Percentiles rank a stretch among this genome's conserved stretches.
Conservation (phyloP, 1,140 invertebrate species). For the Danaus plexippus region DNA sequence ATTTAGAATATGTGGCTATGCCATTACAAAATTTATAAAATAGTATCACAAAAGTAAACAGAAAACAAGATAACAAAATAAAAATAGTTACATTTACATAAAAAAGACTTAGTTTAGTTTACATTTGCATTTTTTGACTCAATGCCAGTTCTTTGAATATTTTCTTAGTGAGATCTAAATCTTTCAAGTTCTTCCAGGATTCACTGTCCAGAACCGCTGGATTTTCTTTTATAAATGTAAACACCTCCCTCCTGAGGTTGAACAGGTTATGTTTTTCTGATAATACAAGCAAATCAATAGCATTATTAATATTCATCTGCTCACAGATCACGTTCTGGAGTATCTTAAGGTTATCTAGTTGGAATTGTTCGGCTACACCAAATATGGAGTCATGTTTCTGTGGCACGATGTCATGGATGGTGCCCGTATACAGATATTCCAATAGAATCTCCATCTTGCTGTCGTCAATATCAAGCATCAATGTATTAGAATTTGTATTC, state of each 20-base stretch:
- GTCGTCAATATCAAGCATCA: conserved; percentile 37
- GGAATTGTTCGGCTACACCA: conserved; percentile 36
- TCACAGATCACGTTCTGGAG: conserved; percentile 28
- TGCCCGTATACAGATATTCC: conserved; percentile 46
- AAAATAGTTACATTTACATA: too few species aligned
- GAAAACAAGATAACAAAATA: too few species aligned
- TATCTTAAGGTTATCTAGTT: conserved; percentile 36
- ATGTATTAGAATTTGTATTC: conserved; percentile 18
- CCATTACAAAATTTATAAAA: too few species aligned
- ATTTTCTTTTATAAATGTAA: conserved; percentile 41
- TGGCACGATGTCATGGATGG: conserved; percentile 35
- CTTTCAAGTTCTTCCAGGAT: conserved; percentile 42
- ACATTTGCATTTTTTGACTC: too few species aligned
- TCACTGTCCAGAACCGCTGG: conserved; percentile 41
- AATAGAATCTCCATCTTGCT: conserved; percentile 40
- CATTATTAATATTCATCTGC: conserved; percentile 42
- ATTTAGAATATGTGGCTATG: too few species aligned
- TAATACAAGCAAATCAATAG: conserved; percentile 39
- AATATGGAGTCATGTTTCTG: conserved; percentile 32
- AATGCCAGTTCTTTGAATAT: conserved; percentile 26
- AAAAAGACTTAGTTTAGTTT: too few species aligned
- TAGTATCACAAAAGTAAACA: too few species aligned
- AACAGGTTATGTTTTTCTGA: conserved; percentile 45
- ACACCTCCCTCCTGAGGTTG: conserved; percentile 31
- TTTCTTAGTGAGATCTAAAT: conserved; percentile 46